Evolutionary conservation across 2,113 vertebrate genomes (phyloP).

Genomic region (Propithecus coquereli): DNA sequence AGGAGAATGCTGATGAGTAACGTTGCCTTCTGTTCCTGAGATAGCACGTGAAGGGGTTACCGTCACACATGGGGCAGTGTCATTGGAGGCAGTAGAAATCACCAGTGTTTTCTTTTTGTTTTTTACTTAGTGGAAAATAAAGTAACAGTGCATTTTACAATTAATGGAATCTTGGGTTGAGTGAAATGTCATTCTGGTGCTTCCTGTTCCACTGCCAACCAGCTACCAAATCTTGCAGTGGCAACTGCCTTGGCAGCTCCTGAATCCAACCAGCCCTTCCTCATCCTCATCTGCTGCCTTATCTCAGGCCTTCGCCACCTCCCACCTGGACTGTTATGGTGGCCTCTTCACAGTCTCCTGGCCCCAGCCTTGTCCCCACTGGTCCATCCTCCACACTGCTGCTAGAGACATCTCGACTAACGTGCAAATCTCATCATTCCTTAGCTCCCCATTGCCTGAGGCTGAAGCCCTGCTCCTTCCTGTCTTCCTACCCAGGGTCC

Average conservation of each 20-base stretch:
- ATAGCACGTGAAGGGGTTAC: fast-evolving
- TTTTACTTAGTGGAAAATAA: neutral
- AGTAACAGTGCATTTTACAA: neutral
- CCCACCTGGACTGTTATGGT: neutral
- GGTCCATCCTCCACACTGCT: neutral
- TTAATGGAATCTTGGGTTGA: neutral
- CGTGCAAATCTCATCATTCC: neutral
- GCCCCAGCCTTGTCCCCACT: neutral
- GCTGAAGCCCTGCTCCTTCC: neutral
- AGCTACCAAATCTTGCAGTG: neutral
- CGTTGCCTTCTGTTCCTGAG: neutral
- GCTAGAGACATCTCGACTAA: neutral
- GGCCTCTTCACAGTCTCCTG: neutral
- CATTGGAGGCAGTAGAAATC: neutral
- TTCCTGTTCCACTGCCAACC: neutral
- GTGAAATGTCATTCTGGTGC: neutral
- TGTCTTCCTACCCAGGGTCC: neutral
- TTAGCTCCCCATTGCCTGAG: neutral
- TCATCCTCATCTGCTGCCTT: neutral
- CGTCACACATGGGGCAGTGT: neutral
- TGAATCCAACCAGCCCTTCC: neutral
- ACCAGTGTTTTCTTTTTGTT: neutral
- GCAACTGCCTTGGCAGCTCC: neutral
- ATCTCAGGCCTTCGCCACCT: neutral
- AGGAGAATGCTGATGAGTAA: neutral